Evolutionary conservation across 2,888 invertebrate genomes (phyloP).

Genomic region (Nomada hirtipes): DNA sequence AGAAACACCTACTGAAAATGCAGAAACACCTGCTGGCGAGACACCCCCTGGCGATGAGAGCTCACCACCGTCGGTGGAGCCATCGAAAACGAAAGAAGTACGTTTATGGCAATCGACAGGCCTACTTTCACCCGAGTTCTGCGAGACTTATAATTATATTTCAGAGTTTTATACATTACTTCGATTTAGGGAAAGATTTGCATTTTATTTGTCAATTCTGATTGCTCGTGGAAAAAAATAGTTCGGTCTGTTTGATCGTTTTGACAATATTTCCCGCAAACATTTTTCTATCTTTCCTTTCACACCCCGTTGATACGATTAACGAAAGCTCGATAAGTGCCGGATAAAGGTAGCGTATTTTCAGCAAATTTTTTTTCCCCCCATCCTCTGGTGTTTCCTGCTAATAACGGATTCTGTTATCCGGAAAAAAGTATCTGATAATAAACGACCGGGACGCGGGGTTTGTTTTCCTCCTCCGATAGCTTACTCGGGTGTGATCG

Average conservation of each 20-base stretch:
- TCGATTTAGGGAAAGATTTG: no score
- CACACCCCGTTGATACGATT: constrained; percentile 14
- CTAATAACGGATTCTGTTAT: constrained; percentile 32
- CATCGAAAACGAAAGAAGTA: not conserved
- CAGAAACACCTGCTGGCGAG: no score
- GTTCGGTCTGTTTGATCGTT: not conserved
- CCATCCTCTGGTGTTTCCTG: constrained; percentile 42
- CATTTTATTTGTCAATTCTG: no score
- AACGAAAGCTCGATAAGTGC: constrained; percentile 26
- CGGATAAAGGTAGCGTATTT: constrained; percentile 32
- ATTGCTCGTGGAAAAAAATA: not conserved
- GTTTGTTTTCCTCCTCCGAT: not conserved
- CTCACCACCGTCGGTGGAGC: no score
- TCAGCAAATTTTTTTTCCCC: constrained; percentile 15
- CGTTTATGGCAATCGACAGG: not conserved
- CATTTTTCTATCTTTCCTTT: not conserved
- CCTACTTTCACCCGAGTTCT: no score
- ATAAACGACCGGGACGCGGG: constrained; percentile 24
- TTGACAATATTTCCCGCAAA: constrained; percentile 1
- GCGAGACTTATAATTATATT: no score
- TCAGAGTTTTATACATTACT: no score
- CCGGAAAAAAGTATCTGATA: constrained; percentile 21
- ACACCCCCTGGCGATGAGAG: no score
- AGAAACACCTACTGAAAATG: no score
- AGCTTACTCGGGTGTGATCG: constrained; percentile 19